Conservation (phyloP, 1,140 invertebrate genomes). For the Physella acuta region DNA sequence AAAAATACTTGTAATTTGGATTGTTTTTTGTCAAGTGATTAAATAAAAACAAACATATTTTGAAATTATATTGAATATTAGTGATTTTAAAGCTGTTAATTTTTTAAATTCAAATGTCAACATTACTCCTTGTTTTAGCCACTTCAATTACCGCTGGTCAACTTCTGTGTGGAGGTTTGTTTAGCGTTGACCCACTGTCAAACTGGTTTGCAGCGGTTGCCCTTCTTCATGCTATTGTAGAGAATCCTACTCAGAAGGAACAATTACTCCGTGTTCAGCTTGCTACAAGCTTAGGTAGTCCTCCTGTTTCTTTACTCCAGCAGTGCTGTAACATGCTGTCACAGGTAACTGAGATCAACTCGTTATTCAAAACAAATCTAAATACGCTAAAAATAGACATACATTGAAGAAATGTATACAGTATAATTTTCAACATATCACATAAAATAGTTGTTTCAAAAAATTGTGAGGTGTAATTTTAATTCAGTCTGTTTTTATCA, state of each 20-base stretch:
- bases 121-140: constrained; percentile 37
- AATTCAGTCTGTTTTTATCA: neutral
- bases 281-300: constrained; percentile 80
- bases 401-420: neutral
- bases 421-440: constrained; percentile 10
- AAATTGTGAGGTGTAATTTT: no score
- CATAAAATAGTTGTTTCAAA: no score
- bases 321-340: constrained; percentile 83
- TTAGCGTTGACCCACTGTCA: constrained; percentile 87
- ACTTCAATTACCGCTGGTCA: constrained; percentile 73
- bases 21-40: no score
- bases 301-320: constrained; percentile 84
- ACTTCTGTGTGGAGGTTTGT: constrained; percentile 90
- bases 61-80: no score
- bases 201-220: constrained; percentile 96
- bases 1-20: no score
- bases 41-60: no score
- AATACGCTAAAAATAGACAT: neutral
- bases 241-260: constrained; percentile 87
- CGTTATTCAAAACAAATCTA: no score
- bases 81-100: no score
- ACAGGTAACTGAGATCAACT: no score
- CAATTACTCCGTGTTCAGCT: constrained; percentile 89
- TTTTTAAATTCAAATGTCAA: no score
- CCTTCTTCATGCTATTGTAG: constrained; percentile 85